phyloP scores from a whole-genome alignment of 1,140 invertebrate species.

The Drosophila ficusphila region DNA sequence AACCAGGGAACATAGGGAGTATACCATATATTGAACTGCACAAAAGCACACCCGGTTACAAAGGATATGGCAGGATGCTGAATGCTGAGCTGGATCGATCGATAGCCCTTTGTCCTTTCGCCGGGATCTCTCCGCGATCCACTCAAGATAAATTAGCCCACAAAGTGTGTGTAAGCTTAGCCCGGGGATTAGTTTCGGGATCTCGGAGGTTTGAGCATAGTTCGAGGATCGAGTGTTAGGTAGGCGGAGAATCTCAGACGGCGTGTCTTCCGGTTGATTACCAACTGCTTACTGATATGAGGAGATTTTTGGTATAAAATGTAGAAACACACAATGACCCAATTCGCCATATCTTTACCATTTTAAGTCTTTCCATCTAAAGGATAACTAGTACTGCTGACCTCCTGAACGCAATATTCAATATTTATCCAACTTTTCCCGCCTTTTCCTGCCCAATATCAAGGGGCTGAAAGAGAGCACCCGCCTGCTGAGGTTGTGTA shows the following conservation, averaged over 20 bases:
- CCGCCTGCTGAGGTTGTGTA: conserved; percentile 9
- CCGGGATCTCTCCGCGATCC: conserved; percentile 51
- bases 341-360: too few species aligned
- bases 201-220: conserved; percentile 15
- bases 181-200: conserved; percentile 38
- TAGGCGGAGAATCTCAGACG: conserved; percentile 28
- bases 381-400: not conserved
- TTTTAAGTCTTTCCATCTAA: too few species aligned
- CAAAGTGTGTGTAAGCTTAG: conserved; percentile 79
- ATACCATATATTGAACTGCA: conserved; percentile 3
- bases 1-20: not conserved
- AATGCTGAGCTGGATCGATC: conserved; percentile 42
- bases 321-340: not conserved
- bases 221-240: not conserved
- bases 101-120: conserved; percentile 24
- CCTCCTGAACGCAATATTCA: not conserved
- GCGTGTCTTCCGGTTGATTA: conserved; percentile 60
- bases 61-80: conserved; percentile 33
- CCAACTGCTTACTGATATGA: not conserved
- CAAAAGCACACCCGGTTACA: conserved; percentile 74
- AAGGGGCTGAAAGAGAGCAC: not conserved
- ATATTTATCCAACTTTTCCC: not conserved
- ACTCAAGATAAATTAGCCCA: conserved; percentile 78
- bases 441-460: not conserved
- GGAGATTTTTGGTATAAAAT: too few species aligned